Evolutionary conservation across 1,140 invertebrate species (phyloP), one percentile per base, ranked within the genome.

Genomic region (Drosophila ficusphila): DNA sequence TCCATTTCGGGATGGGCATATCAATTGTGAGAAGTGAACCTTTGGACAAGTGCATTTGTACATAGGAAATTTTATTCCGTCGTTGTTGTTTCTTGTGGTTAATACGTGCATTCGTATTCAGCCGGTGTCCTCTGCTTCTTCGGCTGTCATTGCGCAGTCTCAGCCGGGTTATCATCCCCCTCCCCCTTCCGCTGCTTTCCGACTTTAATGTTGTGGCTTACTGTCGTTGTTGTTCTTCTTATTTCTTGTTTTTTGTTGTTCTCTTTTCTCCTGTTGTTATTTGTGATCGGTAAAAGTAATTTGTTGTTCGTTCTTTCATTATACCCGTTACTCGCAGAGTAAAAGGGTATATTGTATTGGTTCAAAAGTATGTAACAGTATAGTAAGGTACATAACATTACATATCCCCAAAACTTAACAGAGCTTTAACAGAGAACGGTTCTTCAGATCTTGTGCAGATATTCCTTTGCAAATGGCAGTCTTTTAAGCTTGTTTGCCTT

Each of bases 281-380:
- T 74, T 79, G 75, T 79, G 72, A 85, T 85, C 68, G 82, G 82
- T 69, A 88, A 88, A 88, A 88, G 82, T 88, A 88, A 82, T 88
- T 88, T 88, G 73, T 71, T 76, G 73, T 57, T 70, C 39, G 60
- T 82, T 88, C 68, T 82, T 78, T 88, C 74, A 68, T 71, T n/a
- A n/a, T n/a, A n/a, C n/a, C n/a, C n/a, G n/a, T n/a, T n/a, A n/a
- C n/a, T n/a, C n/a, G n/a, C n/a, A n/a, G n/a, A n/a, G n/a, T n/a
- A n/a, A n/a, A n/a, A n/a, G n/a, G n/a, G n/a, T n/a, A n/a, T n/a
- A n/a, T n/a, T n/a, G n/a, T n/a, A n/a, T n/a, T n/a, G n/a, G n/a
- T n/a, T n/a, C n/a, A n/a, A n/a, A n/a, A n/a, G n/a, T n/a, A n/a
- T n/a, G n/a, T n/a, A n/a, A n/a, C n/a, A n/a, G n/a, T n/a, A n/a